Percentiles rank a stretch among this genome's conserved stretches.
These are phyloP conservation scores for Saguinus imperator DNA, from an alignment of 2,113 vertebrate species.

Conservation along the genomic window DNA sequence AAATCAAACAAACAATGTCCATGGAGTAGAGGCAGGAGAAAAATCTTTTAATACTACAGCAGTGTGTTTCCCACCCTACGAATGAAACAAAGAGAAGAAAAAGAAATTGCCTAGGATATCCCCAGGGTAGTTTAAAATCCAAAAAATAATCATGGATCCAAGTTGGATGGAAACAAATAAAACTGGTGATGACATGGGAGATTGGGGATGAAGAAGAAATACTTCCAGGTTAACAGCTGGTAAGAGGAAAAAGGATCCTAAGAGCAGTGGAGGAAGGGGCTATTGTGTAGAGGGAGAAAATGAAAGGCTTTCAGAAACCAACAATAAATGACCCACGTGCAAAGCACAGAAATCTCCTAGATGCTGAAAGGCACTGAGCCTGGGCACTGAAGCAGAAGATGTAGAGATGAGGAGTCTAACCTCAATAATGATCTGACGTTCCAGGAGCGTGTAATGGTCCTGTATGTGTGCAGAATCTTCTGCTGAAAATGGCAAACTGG, in stretches of 20 bases:
- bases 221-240: neutral
- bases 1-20: neutral
- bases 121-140: neutral
- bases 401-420: conserved; percentile 78
- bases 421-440: conserved; percentile 97
- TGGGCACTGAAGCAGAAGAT: conserved; percentile 7
- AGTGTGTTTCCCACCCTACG: neutral
- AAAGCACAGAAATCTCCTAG: neutral
- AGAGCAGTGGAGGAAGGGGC: neutral
- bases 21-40: neutral
- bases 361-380: neutral
- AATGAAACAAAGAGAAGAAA: neutral
- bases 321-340: neutral
- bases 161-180: neutral
- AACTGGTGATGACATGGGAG: neutral
- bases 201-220: neutral
- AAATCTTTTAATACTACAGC: neutral
- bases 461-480: conserved; percentile 92
- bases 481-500: conserved; percentile 92
- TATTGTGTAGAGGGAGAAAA: neutral
- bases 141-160: neutral
- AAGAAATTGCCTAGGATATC: neutral
- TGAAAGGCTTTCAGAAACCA: neutral
- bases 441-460: conserved; percentile 95
- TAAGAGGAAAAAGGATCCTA: conserved; percentile 8